Evolutionary conservation across 2,797 vertebrate genomes (phyloP).

Genomic region (Hydrolagus colliei): DNA sequence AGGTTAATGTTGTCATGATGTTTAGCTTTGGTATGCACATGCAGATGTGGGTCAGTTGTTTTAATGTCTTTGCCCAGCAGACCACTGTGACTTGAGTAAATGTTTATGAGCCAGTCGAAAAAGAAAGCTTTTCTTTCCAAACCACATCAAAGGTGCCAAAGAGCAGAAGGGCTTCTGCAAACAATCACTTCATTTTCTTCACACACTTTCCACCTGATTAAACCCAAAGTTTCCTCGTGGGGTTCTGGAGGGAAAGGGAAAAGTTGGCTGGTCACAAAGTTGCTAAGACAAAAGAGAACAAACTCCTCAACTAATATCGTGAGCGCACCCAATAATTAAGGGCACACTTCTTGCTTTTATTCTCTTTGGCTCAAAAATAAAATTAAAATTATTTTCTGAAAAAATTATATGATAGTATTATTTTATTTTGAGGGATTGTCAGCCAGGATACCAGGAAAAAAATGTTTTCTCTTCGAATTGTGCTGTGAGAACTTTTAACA

Average conservation of each 20-base stretch:
- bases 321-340: neutral
- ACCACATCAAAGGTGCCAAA: slow-evolving; percentile 17
- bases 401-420: no score
- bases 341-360: neutral
- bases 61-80: neutral
- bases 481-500: no score
- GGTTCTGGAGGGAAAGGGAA: slow-evolving; percentile 8
- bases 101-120: neutral
- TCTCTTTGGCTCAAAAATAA: neutral
- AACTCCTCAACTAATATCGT: neutral
- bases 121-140: slow-evolving; percentile 15
- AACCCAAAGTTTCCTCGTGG: slow-evolving; percentile 26
- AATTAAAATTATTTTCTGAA: neutral
- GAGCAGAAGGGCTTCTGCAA: neutral
- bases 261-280: neutral
- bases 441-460: no score
- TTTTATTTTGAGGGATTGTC: no score
- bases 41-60: slow-evolving; percentile 8
- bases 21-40: neutral
- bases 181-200: slow-evolving; percentile 33
- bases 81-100: neutral
- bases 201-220: slow-evolving; percentile 33
- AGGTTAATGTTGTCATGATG: neutral
- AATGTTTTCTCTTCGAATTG: no score
- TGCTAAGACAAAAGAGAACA: neutral